These are phyloP conservation scores for Petrosia ficiformis DNA, from an alignment of 37 sponge, comb jelly and placozoan genomes.

Conservation along the genomic window DNA sequence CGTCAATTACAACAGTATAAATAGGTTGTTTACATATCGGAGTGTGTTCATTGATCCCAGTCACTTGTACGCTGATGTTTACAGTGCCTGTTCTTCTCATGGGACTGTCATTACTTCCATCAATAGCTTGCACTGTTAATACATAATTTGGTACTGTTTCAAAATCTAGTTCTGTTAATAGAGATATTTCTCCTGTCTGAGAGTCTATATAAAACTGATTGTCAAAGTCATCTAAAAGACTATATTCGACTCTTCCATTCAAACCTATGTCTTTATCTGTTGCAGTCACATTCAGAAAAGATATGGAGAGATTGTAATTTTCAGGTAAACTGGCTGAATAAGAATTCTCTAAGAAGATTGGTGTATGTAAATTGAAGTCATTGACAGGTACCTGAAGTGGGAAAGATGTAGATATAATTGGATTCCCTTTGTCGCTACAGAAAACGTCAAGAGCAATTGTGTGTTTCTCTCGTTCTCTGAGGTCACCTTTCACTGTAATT, in stretches of 20 bases:
- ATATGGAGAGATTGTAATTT: constrained; percentile 19
- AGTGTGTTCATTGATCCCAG: constrained; percentile 48
- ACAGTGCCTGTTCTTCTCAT: constrained; percentile 32
- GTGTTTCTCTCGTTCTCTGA: constrained; percentile 21
- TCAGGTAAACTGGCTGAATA: constrained; percentile 35
- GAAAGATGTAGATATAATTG: constrained; percentile 1
- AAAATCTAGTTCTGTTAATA: constrained; percentile 43
- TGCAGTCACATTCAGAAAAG: constrained; percentile 35
- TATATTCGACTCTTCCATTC: constrained; percentile 23
- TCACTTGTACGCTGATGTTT: constrained; percentile 44
- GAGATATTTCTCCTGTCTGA: constrained; percentile 19
- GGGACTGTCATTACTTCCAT: constrained; percentile 50
- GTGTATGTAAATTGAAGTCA: constrained; percentile 44
- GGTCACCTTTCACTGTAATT: constrained; percentile 20
- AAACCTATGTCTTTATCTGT: constrained; percentile 21
- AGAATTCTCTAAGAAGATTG: constrained; percentile 5
- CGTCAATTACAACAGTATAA: constrained; percentile 45
- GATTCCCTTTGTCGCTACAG: constrained; percentile 39
- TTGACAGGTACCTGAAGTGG: constrained; percentile 24
- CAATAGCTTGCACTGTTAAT: constrained; percentile 44
- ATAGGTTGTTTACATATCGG: constrained; percentile 44
- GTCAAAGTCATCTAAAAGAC: constrained; percentile 21
- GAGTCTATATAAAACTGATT: constrained; percentile 20
- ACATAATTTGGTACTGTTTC: constrained; percentile 27
- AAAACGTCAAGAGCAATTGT: constrained; percentile 15